A percentile compares a stretch with the other conserved stretches of the same genome.
Evolutionary conservation across 2,113 vertebrate genomes (phyloP).

Genomic region (Heliornis fulica): DNA sequence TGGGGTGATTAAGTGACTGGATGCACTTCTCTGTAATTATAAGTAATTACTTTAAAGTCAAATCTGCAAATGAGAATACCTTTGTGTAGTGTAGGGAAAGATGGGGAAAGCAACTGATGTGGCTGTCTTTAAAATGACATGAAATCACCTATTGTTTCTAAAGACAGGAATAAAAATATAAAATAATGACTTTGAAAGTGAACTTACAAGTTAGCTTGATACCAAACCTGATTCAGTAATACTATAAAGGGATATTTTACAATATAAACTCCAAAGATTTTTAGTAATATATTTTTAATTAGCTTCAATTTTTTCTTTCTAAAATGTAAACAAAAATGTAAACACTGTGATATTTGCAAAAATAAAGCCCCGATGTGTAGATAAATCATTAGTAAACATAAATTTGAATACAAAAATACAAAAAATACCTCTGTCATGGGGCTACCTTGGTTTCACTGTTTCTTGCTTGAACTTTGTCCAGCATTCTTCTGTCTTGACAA

Average conservation of each 20-base stretch:
- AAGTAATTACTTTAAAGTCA: conserved; percentile 54
- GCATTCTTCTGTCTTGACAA: not conserved
- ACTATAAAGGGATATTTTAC: not conserved
- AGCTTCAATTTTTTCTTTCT: not conserved
- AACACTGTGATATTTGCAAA: not conserved
- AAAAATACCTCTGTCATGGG: not conserved
- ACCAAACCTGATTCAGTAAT: not conserved
- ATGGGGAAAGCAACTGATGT: conserved; percentile 35
- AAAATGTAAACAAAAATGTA: not conserved
- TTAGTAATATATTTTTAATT: not conserved
- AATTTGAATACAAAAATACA: not conserved
- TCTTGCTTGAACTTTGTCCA: not conserved
- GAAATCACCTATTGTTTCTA: not conserved
- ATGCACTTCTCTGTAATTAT: conserved; percentile 45
- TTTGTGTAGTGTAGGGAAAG: not conserved
- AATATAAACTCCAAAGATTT: not conserved
- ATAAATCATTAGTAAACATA: not conserved
- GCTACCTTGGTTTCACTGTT: not conserved
- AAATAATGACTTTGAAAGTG: not conserved
- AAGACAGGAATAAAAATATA: not conserved
- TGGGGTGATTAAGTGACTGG: conserved; percentile 42
- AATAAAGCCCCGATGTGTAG: not conserved
- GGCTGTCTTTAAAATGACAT: conserved; percentile 5
- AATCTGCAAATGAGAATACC: conserved; percentile 46
- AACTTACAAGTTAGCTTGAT: not conserved